These are phyloP conservation scores for Drosophila mercatorum DNA, from an alignment of 2,888 invertebrate species.

Conservation along the genomic window DNA sequence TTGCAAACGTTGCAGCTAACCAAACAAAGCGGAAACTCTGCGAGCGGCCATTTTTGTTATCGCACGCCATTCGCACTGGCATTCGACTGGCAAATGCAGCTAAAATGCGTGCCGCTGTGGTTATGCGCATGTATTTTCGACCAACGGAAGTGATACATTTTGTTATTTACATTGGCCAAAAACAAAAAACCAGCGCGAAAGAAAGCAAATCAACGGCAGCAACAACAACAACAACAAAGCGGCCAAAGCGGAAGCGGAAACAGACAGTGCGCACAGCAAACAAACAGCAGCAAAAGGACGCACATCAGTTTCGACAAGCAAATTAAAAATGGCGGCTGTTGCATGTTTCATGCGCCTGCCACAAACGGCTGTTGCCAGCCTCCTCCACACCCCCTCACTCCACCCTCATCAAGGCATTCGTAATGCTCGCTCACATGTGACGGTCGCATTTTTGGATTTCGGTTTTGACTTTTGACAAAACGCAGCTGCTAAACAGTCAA, in stretches of 20 bases:
- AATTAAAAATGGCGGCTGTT: slow-evolving; percentile 76
- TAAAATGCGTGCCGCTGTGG: slow-evolving; percentile 32
- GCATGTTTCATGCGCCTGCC: slow-evolving; percentile 53
- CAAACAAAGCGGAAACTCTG: slow-evolving; percentile 73
- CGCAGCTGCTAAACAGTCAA: slow-evolving; percentile 65
- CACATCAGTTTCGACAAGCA: slow-evolving; percentile 59
- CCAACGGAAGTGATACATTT: slow-evolving; percentile 63
- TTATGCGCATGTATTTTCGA: slow-evolving; percentile 11
- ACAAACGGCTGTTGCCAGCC: background rate
- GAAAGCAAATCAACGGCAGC: slow-evolving; percentile 27
- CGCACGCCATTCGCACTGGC: slow-evolving; percentile 71
- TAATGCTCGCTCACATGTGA: slow-evolving; percentile 20
- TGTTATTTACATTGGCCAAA: slow-evolving; percentile 51
- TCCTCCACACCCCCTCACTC: no score
- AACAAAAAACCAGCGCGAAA: slow-evolving; percentile 1
- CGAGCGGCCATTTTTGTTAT: slow-evolving; percentile 78
- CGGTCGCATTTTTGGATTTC: slow-evolving; percentile 49
- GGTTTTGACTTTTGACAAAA: slow-evolving; percentile 62
- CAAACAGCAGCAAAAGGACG: slow-evolving; percentile 28
- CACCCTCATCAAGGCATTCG: background rate
- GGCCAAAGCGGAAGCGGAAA: slow-evolving; percentile 64
- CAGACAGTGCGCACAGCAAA: slow-evolving; percentile 39
- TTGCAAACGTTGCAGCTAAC: slow-evolving; percentile 61
- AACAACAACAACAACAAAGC: slow-evolving; percentile 14
- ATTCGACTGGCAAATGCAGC: slow-evolving; percentile 30